Base-by-base conservation (phyloP, 1,140 invertebrate genomes). In the Diorhabda sublineata region DNA sequence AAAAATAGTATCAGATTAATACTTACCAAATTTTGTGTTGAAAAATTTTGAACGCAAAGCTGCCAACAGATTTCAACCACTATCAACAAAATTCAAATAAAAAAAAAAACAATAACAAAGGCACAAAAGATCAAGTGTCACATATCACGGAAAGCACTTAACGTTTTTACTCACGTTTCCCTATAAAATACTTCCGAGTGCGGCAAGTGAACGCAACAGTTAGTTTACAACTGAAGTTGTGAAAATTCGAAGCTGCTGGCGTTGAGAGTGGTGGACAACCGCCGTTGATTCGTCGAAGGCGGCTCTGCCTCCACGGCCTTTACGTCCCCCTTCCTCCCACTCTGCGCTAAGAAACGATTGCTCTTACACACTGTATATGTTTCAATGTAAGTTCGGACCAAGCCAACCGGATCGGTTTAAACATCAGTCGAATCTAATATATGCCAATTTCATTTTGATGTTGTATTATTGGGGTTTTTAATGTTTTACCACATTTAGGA, bases 301-400 rank as follows among this genome's bases (percentile, higher is more conserved):
- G 11, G 64, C 42, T 65, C 64, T 65, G 64, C 64, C 64, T 65
- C 64, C 64, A 56, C 64, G 64, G 64, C 47, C 64, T 57, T 56
- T 58, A 26, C 41, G 64, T 26, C 64, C 64, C 64, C 64, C 64
- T 26, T 47, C 64, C 64, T 42, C 64, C 64, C 64, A 65, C 64
- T 65, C 58, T 65, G 64, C 64, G 58, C 59, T 42, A 61, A 61
- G 59, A 41, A 42, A 42, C 59, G 59, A 58, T 58, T 57, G 47
- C 64, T 47, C 64, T 61, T 61, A 9, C 59, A 61, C 11, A 61
- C 42, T 61, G 59, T 43, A 41, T 11, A 26, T 26, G 26, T 26
- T 26, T 26, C 26, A 26, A 26, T 26, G 26, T 26, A 26, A 26
- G 26, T 26, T 26, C 26, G 26, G 26, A 26, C 26, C 26, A 26